phyloP scores from a whole-genome alignment of 2,113 vertebrate species.

The Apeltes quadracus region DNA sequence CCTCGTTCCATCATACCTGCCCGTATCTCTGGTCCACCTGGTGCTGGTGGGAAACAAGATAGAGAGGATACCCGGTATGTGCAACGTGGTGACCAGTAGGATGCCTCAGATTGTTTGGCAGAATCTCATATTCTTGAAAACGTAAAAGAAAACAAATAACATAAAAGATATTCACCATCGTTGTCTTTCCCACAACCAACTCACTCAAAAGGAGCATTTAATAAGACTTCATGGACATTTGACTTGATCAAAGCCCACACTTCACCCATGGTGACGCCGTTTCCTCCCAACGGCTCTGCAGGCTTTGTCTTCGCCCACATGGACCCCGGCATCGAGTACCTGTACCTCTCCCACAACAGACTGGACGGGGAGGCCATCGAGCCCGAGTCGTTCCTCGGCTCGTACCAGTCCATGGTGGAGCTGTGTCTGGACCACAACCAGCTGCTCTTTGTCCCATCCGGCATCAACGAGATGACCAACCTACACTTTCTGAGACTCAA shows the following conservation, averaged over 20 bases:
- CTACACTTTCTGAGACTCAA: slow-evolving; percentile 91
- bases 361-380: slow-evolving; percentile 87
- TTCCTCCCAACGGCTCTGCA: slow-evolving; percentile 12
- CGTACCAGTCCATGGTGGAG: slow-evolving; percentile 88
- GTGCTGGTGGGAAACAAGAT: slow-evolving; percentile 93
- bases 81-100: background rate
- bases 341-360: slow-evolving; percentile 95
- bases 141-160: background rate
- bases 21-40: slow-evolving; percentile 91
- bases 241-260: background rate
- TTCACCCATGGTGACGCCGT: background rate
- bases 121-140: background rate
- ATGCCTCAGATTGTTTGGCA: too few relatives aligned
- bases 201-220: background rate
- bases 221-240: background rate
- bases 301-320: slow-evolving; percentile 96
- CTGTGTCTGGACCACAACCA: slow-evolving; percentile 95
- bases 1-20: slow-evolving; percentile 93
- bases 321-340: slow-evolving; percentile 92
- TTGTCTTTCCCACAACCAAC: background rate
- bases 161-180: too few relatives aligned
- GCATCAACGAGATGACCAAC: slow-evolving; percentile 90
- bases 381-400: slow-evolving; percentile 90
- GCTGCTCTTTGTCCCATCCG: slow-evolving; percentile 84
- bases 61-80: slow-evolving; percentile 87